Evolutionary conservation across 1,140 invertebrate species (phyloP).

Genomic region (Eriosoma lanigerum): DNA sequence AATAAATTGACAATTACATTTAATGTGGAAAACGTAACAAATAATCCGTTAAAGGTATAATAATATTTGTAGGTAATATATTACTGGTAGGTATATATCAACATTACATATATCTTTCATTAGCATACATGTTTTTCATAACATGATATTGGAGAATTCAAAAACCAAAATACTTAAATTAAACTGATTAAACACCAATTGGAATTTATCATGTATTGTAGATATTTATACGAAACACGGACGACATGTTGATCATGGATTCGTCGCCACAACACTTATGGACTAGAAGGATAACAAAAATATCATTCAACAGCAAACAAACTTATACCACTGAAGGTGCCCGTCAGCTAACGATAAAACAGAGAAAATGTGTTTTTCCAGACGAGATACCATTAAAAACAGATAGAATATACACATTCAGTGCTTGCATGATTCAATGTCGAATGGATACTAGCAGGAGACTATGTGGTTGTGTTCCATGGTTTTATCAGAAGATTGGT

Average conservation of each 20-base stretch:
- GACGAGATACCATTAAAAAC: slow-evolving; percentile 66
- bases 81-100: no score
- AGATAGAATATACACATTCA: slow-evolving; percentile 66
- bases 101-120: no score
- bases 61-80: no score
- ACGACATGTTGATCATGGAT: slow-evolving; percentile 68
- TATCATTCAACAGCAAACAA: slow-evolving; percentile 69
- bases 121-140: no score
- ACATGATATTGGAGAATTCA: no score
- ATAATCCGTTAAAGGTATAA: slow-evolving; percentile 47
- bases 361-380: slow-evolving; percentile 68
- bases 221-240: slow-evolving; percentile 69
- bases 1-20: slow-evolving; percentile 65
- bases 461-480: slow-evolving; percentile 68
- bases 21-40: slow-evolving; percentile 57
- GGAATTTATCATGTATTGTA: slow-evolving; percentile 53
- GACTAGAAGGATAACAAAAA: slow-evolving; percentile 65
- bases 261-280: slow-evolving; percentile 69
- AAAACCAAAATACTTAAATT: no score
- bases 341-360: slow-evolving; percentile 66
- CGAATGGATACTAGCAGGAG: slow-evolving; percentile 65
- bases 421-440: slow-evolving; percentile 70
- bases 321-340: slow-evolving; percentile 73
- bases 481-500: slow-evolving; percentile 63
- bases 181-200: no score